Base-by-base conservation (phyloP, 2,888 invertebrate genomes). In the Philereme transversata region DNA sequence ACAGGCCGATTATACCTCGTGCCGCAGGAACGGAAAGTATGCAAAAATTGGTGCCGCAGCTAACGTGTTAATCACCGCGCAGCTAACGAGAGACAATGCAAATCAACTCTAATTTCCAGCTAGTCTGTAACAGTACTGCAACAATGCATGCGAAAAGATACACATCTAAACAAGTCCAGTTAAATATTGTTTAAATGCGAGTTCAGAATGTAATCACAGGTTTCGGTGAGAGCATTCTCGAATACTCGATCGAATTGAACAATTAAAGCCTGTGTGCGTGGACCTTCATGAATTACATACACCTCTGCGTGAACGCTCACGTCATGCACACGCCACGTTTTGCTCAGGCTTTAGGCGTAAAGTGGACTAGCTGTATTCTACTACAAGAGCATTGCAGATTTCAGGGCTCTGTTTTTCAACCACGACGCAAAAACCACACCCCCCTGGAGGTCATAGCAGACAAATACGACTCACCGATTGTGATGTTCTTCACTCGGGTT, bases 171-270 rank as follows among this genome's bases (percentile, higher is more conserved):
- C 77, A 70, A 79, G 76, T 69, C 57, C 63, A 69, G 77, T 78
- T 79, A 79, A 79, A 81, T 79, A 78, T 78, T 74, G 76, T 75
- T 74, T 77, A 74, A 77, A 75, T 70, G 68, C 58, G 57, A 67
- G 74, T 72, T 69, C 63, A 49, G 40, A 60, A 66, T 64, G 57
- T 73, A 72, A 74, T 74, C 67, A 70, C 67, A 68, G 69, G 52
- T 56, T 67, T 54, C 8, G 60, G 59, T 54, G 60, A 51, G 62
- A 67, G 61, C 59, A 59, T 22, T 22, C 22, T 22, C 22, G 22
- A 22, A 62, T 64, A 58, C 38, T 34, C 38, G 35, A 58, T 62
- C 57, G 36, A 60, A 55, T 44, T 59, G 38, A 5, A 38, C 33
- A 60, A 51, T 22, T 22, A 22, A 22, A 22, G 22, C 22, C 22